Conservation (phyloP, 2,888 invertebrate species). For the Cryptops parisi region DNA sequence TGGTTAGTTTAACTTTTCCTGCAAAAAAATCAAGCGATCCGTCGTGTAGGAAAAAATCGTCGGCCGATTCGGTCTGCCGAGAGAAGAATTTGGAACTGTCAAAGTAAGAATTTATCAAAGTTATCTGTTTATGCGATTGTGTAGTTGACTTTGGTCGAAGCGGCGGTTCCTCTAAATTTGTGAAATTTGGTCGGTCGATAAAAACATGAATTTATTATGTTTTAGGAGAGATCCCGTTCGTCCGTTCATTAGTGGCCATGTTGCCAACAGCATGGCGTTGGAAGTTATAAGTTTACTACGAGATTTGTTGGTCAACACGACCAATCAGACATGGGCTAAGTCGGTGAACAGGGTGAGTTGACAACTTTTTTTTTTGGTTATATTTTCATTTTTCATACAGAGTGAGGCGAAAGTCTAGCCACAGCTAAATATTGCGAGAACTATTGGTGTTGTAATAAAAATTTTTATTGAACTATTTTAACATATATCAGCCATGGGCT, state of each 20-base stretch:
- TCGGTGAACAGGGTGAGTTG: slow-evolving; percentile 28
- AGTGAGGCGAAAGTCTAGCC: too few relatives aligned
- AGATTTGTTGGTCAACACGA: slow-evolving; percentile 27
- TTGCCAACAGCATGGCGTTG: slow-evolving; percentile 33
- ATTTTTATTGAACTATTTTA: too few relatives aligned
- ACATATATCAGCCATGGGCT: too few relatives aligned
- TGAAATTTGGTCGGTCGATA: background rate
- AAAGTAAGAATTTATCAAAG: slow-evolving; percentile 22
- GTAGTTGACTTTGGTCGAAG: too few relatives aligned
- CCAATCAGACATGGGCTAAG: slow-evolving; percentile 29
- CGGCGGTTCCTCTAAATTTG: too few relatives aligned
- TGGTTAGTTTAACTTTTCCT: slow-evolving; percentile 25
- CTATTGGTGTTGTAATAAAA: too few relatives aligned
- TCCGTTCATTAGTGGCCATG: slow-evolving; percentile 33
- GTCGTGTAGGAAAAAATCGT: slow-evolving; percentile 27
- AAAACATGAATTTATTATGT: background rate
- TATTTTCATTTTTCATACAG: background rate
- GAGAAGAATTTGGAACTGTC: slow-evolving; percentile 31
- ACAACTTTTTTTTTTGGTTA: background rate
- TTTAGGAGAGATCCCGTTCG: slow-evolving; percentile 30
- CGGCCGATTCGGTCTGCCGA: slow-evolving; percentile 29
- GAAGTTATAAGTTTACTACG: slow-evolving; percentile 32
- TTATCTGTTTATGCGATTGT: too few relatives aligned
- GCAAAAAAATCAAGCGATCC: background rate
- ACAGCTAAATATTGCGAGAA: too few relatives aligned